Evolutionary conservation across 2,888 invertebrate genomes (phyloP), one percentile per base, ranked within the genome.

Genomic region (Operophtera brumata): DNA sequence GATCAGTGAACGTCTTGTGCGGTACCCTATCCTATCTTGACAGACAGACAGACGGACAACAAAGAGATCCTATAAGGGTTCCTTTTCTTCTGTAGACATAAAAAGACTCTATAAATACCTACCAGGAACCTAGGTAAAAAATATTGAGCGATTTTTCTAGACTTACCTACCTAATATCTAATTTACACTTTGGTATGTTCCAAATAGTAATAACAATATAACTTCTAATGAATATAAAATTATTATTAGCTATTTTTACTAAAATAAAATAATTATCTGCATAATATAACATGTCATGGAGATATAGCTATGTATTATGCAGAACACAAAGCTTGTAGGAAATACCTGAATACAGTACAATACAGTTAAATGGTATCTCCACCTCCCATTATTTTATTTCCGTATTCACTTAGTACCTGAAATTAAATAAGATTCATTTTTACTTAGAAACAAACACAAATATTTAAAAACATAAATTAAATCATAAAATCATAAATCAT

Each of bases 401-500:
- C 96, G 78, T 96, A 96, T 78, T 95, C 92, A 80, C 94, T 94
- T 67, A 96, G 92, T 73, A 96, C 93, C 95, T 95, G 90, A 45
- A 92, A 92, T 60, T 61, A 65, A 73, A 67, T 20, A 36, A 66
- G 47, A 30, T 8, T 7, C 2, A 26, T 26, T 26, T 7, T 26
- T 1, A 26, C n/a, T n/a, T n/a, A n/a, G n/a, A 1, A 1, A 26
- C 26, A 26, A 7, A 26, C 6, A 26, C 8, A 26, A 26, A 26
- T 26, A 26, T 26, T 26, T n/a, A n/a, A n/a, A n/a, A n/a, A n/a
- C n/a, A n/a, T n/a, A n/a, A n/a, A n/a, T n/a, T n/a, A n/a, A n/a
- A n/a, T n/a, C n/a, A n/a, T n/a, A n/a, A n/a, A n/a, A n/a, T n/a
- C n/a, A n/a, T n/a, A n/a, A n/a, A n/a, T n/a, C n/a, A n/a, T n/a